Conservation (phyloP, 2,797 vertebrate genomes). For the Tapirus indicus region DNA sequence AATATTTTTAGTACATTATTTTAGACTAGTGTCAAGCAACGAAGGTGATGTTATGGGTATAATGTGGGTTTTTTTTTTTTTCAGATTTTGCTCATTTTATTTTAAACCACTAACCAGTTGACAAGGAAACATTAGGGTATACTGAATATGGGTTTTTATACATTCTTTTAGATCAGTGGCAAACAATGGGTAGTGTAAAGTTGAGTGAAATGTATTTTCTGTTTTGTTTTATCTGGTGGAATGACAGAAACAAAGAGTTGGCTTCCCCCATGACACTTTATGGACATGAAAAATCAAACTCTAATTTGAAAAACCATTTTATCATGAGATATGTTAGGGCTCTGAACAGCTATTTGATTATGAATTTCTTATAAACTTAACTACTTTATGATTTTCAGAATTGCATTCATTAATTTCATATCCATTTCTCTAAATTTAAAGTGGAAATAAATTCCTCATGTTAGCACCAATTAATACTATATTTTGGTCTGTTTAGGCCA, state of each 20-base stretch:
- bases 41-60: not conserved
- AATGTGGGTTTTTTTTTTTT: not conserved
- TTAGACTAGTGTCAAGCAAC: not conserved
- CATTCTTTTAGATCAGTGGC: not conserved
- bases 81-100: not conserved
- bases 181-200: not conserved
- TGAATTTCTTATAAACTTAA: not conserved
- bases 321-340: not conserved
- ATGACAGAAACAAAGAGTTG: not conserved
- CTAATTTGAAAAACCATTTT: constrained; percentile 56
- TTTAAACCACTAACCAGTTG: not conserved
- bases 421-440: not conserved
- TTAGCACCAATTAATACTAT: not conserved
- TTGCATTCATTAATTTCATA: not conserved
- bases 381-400: not conserved
- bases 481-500: not conserved
- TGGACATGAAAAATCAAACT: not conserved
- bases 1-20: not conserved
- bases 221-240: not conserved
- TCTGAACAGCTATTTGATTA: not conserved
- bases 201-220: not conserved
- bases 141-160: not conserved
- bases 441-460: not conserved
- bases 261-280: not conserved
- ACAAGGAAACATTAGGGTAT: not conserved